Evolutionary conservation across 2,797 vertebrate genomes (phyloP), one percentile per base, ranked within the genome.

Genomic region (Staurois parvus): DNA sequence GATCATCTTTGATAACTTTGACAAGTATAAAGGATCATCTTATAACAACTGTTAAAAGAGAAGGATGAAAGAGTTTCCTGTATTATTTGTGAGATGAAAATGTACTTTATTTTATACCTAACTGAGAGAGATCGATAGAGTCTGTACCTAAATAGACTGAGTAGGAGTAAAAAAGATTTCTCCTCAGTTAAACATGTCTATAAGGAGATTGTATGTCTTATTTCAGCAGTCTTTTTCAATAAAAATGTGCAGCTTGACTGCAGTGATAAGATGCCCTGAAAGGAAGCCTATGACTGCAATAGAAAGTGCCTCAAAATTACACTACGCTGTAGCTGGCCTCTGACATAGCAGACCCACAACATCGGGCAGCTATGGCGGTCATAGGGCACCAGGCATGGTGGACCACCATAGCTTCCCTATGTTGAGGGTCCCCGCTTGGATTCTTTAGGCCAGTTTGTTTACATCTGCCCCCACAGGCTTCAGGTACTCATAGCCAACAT

Each of bases 1-100:
- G 86, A 87, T 89, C 82, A 74, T 74, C 69, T 90, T 77, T 2
- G 19, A 88, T 76, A 89, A 76, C 72, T 87, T 70, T 90, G 82
- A 89, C 73, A 88, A 89, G 1, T 13, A 80, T 30, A 90, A 89
- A 85, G 52, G 68, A 89, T 83, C 84, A 88, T 76, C 40, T 83
- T 70, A 89, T 81, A 88, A 89, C 74, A 56, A 82, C 79, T 64
- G 29, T 64, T 59, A 59, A 30, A 28, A 9, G 30, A 88, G 52
- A n/a, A 24, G 88, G 48, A 89, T 79, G 42, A 84, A 89, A 67
- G 6, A 0, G 17, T 80, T 85, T 89, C 78, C 52, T 86, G 86
- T 89, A 89, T 72, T 6, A 2, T 76, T 70, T 87, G 12, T 8
- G n/a, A 77, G 48, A 84, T 79, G 77, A 89, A 88, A 90, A 26